Percentiles rank a stretch among this genome's conserved stretches.
phyloP scores from a whole-genome alignment of 2,797 vertebrate genomes.

The Alectoris magna region DNA sequence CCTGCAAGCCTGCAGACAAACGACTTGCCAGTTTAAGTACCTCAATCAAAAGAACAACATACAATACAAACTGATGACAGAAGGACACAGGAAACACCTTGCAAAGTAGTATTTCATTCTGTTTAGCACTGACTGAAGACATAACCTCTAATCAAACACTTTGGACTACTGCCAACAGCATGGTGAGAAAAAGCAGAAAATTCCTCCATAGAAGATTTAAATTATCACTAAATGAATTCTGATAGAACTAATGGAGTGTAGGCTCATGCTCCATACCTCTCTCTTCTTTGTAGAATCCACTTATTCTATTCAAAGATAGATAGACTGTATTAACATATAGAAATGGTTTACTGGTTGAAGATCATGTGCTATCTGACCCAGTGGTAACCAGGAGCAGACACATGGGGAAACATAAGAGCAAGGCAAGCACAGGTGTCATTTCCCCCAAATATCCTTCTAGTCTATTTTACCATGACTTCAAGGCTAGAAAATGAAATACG shows the following conservation, averaged over 20 bases:
- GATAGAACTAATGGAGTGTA: not conserved
- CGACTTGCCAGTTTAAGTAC: not conserved
- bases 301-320: not conserved
- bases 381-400: not conserved
- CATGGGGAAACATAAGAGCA: not conserved
- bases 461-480: not conserved
- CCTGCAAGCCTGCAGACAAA: not conserved
- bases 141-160: slow-evolving; percentile 12
- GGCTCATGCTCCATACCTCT: not conserved
- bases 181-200: slow-evolving; percentile 15
- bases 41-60: not conserved
- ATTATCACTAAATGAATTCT: not conserved
- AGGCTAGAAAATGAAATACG: slow-evolving; percentile 2
- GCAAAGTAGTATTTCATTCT: slow-evolving; percentile 13
- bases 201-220: not conserved
- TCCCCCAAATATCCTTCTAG: not conserved
- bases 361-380: not conserved
- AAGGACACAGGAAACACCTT: not conserved
- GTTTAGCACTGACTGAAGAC: not conserved
- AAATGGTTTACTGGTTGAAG: not conserved
- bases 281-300: not conserved
- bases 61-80: not conserved
- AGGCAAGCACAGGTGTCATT: not conserved
- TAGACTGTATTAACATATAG: not conserved
- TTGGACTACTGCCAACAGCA: not conserved